Evolutionary conservation across 2,797 vertebrate species (phyloP).

Genomic region (Lycodopsis pacificus): DNA sequence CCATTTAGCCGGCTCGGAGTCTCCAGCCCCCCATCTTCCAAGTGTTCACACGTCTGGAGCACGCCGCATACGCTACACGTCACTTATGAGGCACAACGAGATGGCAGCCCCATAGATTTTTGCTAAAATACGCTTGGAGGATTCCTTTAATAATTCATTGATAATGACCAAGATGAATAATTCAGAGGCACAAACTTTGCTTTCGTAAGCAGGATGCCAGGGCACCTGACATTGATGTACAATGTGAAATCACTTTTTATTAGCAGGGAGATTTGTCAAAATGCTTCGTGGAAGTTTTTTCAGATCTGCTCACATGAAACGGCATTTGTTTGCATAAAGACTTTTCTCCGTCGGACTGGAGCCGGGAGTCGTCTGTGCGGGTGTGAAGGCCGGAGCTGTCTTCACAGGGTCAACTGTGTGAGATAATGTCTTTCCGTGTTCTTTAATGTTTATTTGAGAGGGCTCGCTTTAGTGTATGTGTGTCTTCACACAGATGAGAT

Average conservation of each 20-base stretch:
- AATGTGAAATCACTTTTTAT: conserved; percentile 84
- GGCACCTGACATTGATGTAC: conserved; percentile 84
- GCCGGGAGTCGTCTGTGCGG: conserved; percentile 14
- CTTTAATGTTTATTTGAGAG: conserved; percentile 38
- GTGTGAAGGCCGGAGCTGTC: conserved; percentile 42
- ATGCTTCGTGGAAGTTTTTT: conserved; percentile 63
- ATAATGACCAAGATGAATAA: conserved; percentile 88
- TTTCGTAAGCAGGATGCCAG: conserved; percentile 85
- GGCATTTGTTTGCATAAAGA: conserved; percentile 45
- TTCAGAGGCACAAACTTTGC: conserved; percentile 85
- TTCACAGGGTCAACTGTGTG: conserved; percentile 48
- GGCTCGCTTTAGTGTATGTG: conserved; percentile 13
- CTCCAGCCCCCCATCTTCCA: conserved; percentile 60
- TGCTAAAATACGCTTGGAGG: conserved; percentile 85
- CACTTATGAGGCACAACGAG: conserved; percentile 82
- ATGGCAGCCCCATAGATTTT: conserved; percentile 86
- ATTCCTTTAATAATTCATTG: conserved; percentile 89
- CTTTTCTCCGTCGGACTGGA: conserved; percentile 9
- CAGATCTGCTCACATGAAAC: conserved; percentile 53
- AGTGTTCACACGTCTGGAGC: conserved; percentile 75
- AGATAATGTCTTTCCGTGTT: conserved; percentile 50
- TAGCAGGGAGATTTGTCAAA: conserved; percentile 78
- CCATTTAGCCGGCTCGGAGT: conserved; percentile 44
- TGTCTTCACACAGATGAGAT: conserved; percentile 35
- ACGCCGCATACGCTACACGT: conserved; percentile 66